Percentiles rank a stretch among this genome's conserved stretches.
Conservation (phyloP, 2,113 vertebrate genomes). For the Stomatorhinus ivindoensis region DNA sequence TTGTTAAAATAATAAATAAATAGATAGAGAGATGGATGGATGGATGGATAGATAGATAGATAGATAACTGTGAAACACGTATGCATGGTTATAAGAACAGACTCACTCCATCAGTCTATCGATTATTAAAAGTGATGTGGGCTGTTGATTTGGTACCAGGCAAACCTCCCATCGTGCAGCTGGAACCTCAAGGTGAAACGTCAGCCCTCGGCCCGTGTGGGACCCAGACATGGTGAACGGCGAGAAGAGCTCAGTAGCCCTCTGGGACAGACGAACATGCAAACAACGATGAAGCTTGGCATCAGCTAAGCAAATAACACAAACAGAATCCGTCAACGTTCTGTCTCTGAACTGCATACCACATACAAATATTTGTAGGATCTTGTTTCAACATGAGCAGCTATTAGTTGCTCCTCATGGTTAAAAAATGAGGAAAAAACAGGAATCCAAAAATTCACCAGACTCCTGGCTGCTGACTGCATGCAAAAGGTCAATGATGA, state of each 20-base stretch:
- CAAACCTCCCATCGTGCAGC: not conserved
- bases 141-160: not conserved
- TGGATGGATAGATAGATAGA: no score
- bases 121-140: not conserved
- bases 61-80: not conserved
- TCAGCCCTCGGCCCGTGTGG: not conserved
- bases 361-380: not conserved
- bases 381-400: not conserved
- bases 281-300: not conserved
- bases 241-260: not conserved
- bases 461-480: not conserved
- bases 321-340: not conserved
- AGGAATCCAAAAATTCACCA: not conserved
- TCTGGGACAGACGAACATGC: not conserved
- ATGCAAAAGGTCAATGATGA: not conserved
- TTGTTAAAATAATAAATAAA: not conserved
- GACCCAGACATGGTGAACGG: not conserved
- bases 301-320: not conserved
- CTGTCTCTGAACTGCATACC: not conserved
- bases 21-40: no score
- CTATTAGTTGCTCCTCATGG: not conserved
- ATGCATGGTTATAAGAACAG: not conserved
- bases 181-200: not conserved
- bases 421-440: not conserved
- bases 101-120: not conserved